Evolutionary conservation across 2,113 vertebrate genomes (phyloP).

Genomic region (Leptosomus discolor): DNA sequence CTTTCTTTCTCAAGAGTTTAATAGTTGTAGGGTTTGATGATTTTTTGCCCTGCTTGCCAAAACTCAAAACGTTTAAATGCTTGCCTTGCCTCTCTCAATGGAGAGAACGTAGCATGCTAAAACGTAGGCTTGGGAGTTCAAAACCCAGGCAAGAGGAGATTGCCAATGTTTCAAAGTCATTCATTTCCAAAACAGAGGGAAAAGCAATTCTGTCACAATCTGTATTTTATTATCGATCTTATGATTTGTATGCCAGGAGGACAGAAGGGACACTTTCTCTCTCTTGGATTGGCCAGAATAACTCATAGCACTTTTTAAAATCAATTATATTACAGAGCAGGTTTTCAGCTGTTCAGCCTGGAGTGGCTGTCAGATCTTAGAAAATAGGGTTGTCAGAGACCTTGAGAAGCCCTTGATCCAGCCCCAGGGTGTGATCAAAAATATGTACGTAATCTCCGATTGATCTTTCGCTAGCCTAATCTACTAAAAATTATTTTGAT

Average conservation of each 20-base stretch:
- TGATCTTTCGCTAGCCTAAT: not conserved
- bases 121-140: not conserved
- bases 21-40: not conserved
- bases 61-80: not conserved
- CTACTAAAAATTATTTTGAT: not conserved
- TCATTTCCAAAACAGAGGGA: constrained; percentile 8
- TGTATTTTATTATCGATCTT: constrained; percentile 35
- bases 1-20: constrained; percentile 9
- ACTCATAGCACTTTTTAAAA: constrained; percentile 28
- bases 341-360: constrained; percentile 6
- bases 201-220: constrained; percentile 5
- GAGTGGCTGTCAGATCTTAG: not conserved
- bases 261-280: constrained; percentile 34
- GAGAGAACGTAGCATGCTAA: not conserved
- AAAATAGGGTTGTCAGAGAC: not conserved
- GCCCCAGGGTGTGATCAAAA: not conserved
- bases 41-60: constrained; percentile 18
- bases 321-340: constrained; percentile 34
- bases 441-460: not conserved
- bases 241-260: not conserved
- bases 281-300: constrained; percentile 8
- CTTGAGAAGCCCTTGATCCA: constrained; percentile 33
- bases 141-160: not conserved
- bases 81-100: not conserved
- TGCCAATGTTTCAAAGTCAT: constrained; percentile 17